These are phyloP conservation scores for Formica exsecta DNA, from an alignment of 1,140 invertebrate species.

Conservation along the genomic window DNA sequence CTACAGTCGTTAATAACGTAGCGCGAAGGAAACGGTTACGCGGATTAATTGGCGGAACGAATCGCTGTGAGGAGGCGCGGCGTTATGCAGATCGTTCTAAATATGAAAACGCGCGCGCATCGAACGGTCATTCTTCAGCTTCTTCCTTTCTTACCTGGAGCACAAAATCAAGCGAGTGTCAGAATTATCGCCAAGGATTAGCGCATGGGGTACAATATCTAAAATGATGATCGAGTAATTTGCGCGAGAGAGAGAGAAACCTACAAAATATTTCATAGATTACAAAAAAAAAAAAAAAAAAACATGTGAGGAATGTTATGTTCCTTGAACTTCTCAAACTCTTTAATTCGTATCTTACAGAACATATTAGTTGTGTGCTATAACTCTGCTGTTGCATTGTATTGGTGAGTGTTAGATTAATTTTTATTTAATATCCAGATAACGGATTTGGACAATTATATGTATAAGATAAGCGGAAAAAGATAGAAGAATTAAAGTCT, in stretches of 20 bases:
- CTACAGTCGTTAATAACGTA: slow-evolving; percentile 21
- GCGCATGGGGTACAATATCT: background rate
- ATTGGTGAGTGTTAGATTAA: too few species aligned
- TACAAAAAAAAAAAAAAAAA: too few species aligned
- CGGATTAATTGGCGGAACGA: slow-evolving; percentile 53
- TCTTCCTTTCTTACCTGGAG: background rate
- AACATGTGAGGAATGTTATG: too few species aligned
- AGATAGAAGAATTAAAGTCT: too few species aligned
- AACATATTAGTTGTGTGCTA: too few species aligned
- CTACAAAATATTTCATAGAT: too few species aligned
- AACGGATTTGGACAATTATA: too few species aligned
- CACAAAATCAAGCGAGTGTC: background rate
- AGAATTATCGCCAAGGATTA: background rate
- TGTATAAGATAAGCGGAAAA: too few species aligned
- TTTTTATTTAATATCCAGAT: too few species aligned
- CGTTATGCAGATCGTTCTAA: slow-evolving; percentile 27
- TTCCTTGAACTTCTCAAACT: too few species aligned
- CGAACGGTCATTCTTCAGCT: background rate
- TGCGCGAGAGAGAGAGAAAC: background rate
- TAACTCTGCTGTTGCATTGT: too few species aligned
- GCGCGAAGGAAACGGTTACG: slow-evolving; percentile 53
- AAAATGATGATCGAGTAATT: slow-evolving; percentile 15
- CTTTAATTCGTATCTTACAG: too few species aligned
- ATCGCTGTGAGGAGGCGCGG: slow-evolving; percentile 63
- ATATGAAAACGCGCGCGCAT: slow-evolving; percentile 29